Evolutionary conservation across 2,797 vertebrate genomes (phyloP).

Genomic region (Acanthopagrus latus): DNA sequence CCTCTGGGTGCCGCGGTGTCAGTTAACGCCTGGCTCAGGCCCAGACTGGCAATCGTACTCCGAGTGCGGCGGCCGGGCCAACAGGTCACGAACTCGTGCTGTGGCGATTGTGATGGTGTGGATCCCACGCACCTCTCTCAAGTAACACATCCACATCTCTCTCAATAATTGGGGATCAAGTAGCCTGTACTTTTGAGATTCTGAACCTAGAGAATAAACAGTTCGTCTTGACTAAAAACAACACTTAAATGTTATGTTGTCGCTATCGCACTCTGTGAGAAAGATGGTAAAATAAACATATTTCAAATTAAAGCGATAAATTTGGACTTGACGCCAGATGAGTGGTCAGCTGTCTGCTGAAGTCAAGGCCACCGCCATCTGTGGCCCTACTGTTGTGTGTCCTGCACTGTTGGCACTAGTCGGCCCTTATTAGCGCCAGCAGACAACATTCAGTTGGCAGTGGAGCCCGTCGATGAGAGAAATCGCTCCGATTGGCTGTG

Average conservation of each 20-base stretch:
- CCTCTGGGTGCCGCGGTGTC: conserved; percentile 52
- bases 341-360: no score
- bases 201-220: not conserved
- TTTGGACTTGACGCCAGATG: not conserved
- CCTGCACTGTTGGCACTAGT: no score
- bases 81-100: conserved; percentile 33
- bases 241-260: not conserved
- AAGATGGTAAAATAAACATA: not conserved
- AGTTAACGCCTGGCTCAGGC: conserved; percentile 53
- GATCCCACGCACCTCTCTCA: conserved; percentile 6
- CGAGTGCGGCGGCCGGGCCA: not conserved
- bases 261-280: not conserved
- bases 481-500: no score
- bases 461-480: no score
- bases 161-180: not conserved
- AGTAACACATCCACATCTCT: conserved; percentile 8
- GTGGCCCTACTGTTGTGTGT: no score
- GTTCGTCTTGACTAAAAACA: not conserved
- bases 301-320: not conserved
- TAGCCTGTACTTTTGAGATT: not conserved
- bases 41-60: conserved; percentile 26
- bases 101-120: not conserved
- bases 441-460: no score
- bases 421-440: no score
- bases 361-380: no score